Base-by-base conservation (phyloP, 2,797 vertebrate genomes). In the Percopsis omiscomaycus region DNA sequence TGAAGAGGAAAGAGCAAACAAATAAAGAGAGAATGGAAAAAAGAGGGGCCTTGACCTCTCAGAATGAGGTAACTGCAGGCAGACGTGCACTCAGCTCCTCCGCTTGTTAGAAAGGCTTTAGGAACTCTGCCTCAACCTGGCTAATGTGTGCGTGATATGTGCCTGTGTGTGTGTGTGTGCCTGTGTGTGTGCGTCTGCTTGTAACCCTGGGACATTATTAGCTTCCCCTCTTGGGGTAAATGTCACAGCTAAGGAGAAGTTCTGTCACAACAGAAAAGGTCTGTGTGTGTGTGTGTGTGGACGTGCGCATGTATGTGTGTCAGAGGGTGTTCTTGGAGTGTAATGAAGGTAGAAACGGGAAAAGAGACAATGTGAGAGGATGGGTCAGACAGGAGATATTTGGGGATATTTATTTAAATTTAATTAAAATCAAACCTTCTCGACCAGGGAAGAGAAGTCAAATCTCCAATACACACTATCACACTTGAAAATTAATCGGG, bases 391-490 rank as follows among this genome's bases (percentile, higher is more conserved):
- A 65, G 55, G 50, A 59, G 42, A 61, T 16, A 4, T 45, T 0
- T 0, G 60, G 0, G 4, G 4, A 11, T 44, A 68, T n/a, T n/a
- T n/a, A n/a, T n/a, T n/a, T n/a, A n/a, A 74, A 79, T 73, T 74
- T 81, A 85, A 84, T 86, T 82, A 79, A 69, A 50, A 11, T 28
- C 57, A 44, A 73, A 71, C 53, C 75, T 67, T 5, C 44, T 79
- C 81, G 75, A 69, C 80, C 61, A 69, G 46, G 47, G 2, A 68
- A 66, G 16, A 57, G 22, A 22, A 71, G 28, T 64, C 45, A 22
- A 50, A 73, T 54, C 13, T 55, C 42, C 37, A 57, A 37, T 3
- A 4, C 59, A 42, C 22, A 60, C 1, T 16, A 55, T 44, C 5
- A 28, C n/a, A 51, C 29, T 68, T 68, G 10, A 55, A 16, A 49